A percentile compares a stretch with the other conserved stretches of the same genome.
phyloP scores from a whole-genome alignment of 2,797 vertebrate species.

The Hybognathus amarus region DNA sequence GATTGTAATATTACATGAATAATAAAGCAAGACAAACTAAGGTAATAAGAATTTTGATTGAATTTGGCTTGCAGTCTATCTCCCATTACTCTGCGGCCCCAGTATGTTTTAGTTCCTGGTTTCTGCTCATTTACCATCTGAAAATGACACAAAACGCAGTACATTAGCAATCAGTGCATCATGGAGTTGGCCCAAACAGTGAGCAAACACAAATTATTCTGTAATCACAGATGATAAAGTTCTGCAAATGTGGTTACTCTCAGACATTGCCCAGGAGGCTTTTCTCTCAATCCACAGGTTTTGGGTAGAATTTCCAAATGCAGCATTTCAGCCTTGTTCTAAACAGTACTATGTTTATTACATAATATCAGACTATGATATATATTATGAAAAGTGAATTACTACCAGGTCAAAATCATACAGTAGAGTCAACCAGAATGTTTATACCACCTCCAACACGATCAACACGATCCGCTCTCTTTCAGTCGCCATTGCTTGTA shows the following conservation, averaged over 20 bases:
- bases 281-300: neutral
- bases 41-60: slow-evolving; percentile 52
- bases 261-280: slow-evolving; percentile 25
- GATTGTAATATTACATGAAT: slow-evolving; percentile 46
- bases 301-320: neutral
- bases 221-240: slow-evolving; percentile 43
- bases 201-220: slow-evolving; percentile 40
- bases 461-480: too few relatives aligned
- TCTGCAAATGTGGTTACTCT: slow-evolving; percentile 39
- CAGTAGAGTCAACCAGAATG: too few relatives aligned
- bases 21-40: slow-evolving; percentile 45
- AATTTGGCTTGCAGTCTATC: slow-evolving; percentile 45
- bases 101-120: slow-evolving; percentile 36
- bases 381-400: neutral
- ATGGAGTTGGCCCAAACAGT: slow-evolving; percentile 22
- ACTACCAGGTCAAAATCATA: neutral
- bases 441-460: too few relatives aligned
- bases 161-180: slow-evolving; percentile 46
- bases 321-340: neutral
- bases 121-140: slow-evolving; percentile 30
- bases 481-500: too few relatives aligned
- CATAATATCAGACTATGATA: neutral
- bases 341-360: neutral
- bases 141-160: slow-evolving; percentile 29
- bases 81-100: slow-evolving; percentile 16